Evolutionary conservation across 2,797 vertebrate genomes (phyloP).

Genomic region (Phalloptychus januarius): DNA sequence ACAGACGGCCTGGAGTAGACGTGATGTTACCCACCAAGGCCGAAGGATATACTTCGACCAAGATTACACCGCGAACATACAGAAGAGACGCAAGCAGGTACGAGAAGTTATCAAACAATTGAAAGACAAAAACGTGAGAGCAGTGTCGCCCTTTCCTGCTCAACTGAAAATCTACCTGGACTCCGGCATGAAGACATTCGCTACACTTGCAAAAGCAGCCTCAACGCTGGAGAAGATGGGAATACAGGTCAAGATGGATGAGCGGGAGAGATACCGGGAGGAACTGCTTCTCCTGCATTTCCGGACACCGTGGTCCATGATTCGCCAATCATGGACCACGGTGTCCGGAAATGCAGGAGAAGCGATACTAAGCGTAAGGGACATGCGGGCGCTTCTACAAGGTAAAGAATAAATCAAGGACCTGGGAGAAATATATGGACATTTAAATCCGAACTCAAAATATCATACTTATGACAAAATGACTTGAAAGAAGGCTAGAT

Average conservation of each 20-base stretch:
- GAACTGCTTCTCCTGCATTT: too few relatives aligned
- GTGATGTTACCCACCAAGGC: too few relatives aligned
- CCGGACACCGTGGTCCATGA: too few relatives aligned
- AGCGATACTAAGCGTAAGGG: rapidly evolving
- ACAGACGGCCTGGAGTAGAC: background rate
- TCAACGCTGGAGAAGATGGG: background rate
- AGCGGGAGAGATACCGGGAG: background rate
- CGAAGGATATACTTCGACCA: too few relatives aligned
- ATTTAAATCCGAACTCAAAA: background rate
- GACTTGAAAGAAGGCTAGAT: too few relatives aligned
- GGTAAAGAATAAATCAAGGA: background rate
- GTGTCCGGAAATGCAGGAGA: background rate
- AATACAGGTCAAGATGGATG: background rate
- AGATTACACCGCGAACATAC: slow-evolving; percentile 4
- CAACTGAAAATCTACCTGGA: background rate
- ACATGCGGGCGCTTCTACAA: background rate
- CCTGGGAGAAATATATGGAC: background rate
- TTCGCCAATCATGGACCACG: background rate
- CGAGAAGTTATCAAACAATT: slow-evolving; percentile 9
- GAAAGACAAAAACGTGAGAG: background rate
- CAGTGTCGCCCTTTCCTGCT: background rate
- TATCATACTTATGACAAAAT: background rate
- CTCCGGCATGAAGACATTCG: too few relatives aligned
- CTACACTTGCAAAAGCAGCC: background rate
- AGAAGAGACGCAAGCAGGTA: slow-evolving; percentile 14